A percentile compares a stretch with the other conserved stretches of the same genome.
Evolutionary conservation across 2,797 vertebrate species (phyloP).

Genomic region (Tympanoctomys barrerae): DNA sequence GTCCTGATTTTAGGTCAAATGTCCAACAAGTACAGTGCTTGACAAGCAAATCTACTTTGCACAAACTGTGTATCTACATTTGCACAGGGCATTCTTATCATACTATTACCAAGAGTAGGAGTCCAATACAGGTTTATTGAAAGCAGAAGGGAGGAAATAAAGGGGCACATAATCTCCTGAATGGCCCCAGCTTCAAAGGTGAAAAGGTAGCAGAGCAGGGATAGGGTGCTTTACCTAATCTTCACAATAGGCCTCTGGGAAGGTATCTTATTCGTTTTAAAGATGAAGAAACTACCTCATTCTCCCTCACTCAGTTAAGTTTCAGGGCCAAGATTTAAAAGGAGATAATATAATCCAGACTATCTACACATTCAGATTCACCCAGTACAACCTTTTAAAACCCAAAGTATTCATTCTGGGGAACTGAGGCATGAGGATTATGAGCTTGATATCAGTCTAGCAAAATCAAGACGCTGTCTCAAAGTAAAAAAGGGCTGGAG

Average conservation of each 20-base stretch:
- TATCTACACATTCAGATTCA: background rate
- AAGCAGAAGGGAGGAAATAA: background rate
- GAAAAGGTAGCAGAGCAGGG: background rate
- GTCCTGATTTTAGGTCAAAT: background rate
- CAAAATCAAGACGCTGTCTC: background rate
- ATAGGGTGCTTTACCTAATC: background rate
- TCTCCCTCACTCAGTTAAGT: background rate
- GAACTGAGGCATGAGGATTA: background rate
- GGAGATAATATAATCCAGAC: background rate
- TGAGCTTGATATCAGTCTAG: background rate
- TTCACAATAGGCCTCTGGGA: background rate
- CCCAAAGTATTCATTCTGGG: background rate
- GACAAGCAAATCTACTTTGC: background rate
- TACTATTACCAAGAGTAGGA: background rate
- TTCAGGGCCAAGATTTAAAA: slow-evolving; percentile 30
- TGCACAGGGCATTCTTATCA: background rate
- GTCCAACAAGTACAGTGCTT: background rate
- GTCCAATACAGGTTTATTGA: background rate
- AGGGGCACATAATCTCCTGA: background rate
- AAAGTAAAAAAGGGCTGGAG: background rate
- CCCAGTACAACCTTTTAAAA: background rate
- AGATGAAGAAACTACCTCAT: background rate
- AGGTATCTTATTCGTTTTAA: background rate
- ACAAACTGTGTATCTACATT: background rate
- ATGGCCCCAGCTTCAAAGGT: background rate